phyloP scores from a whole-genome alignment of 1,140 invertebrate genomes.

The Achatina immaculata region DNA sequence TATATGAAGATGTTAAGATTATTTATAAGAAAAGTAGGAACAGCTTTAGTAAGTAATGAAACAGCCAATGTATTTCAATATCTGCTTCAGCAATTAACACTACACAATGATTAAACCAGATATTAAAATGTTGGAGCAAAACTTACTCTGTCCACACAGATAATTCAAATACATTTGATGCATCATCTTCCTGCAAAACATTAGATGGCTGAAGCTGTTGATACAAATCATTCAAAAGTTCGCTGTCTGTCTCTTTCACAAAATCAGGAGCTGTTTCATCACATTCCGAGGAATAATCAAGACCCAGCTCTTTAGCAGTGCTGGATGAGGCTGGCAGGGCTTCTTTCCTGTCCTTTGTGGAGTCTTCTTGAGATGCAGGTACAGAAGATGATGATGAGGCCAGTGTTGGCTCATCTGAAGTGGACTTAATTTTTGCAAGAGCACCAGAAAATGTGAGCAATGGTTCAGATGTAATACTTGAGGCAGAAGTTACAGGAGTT shows the following conservation, averaged over 20 bases:
- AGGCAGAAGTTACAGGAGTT: neutral
- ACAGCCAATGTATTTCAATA: no score
- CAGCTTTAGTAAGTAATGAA: no score
- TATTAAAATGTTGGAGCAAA: neutral
- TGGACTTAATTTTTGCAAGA: neutral
- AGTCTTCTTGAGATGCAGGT: neutral
- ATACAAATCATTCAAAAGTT: neutral
- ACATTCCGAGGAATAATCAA: neutral
- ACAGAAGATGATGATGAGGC: neutral
- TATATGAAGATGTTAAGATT: no score
- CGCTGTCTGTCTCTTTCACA: neutral
- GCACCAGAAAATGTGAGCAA: slow-evolving; percentile 13
- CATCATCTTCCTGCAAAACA: neutral
- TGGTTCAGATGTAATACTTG: neutral
- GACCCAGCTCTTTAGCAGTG: neutral
- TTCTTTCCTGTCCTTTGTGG: neutral
- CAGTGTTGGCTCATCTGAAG: neutral
- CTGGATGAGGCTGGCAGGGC: neutral
- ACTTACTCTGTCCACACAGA: slow-evolving; percentile 5
- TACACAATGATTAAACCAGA: no score
- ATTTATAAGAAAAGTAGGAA: no score
- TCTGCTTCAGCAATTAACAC: no score
- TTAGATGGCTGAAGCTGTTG: neutral
- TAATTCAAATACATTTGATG: neutral
- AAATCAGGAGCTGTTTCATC: neutral